Evolutionary conservation across 1,140 invertebrate genomes (phyloP).

Genomic region (Temnothorax nylanderi): DNA sequence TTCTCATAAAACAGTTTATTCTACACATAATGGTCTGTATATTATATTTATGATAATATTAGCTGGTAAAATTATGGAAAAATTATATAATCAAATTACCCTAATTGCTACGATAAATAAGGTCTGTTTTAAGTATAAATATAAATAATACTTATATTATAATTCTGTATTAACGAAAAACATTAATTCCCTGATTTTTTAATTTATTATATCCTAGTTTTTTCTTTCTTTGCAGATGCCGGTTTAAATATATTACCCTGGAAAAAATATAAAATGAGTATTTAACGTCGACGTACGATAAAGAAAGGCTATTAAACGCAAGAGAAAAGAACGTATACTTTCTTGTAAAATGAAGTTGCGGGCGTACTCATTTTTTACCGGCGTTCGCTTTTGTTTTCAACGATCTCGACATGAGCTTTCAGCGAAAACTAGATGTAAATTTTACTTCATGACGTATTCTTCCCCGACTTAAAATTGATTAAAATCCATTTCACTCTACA

Average conservation of each 20-base stretch:
- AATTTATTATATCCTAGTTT: background rate
- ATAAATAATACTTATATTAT: background rate
- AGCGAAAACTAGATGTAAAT: conserved; percentile 53
- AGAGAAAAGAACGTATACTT: conserved; percentile 9
- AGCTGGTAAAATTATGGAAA: background rate
- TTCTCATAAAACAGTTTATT: conserved; percentile 1
- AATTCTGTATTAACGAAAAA: background rate
- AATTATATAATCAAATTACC: background rate
- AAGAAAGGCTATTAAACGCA: conserved; percentile 16
- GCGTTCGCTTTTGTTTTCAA: conserved; percentile 20
- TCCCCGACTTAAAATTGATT: conserved; percentile 50
- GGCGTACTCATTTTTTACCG: conserved; percentile 14
- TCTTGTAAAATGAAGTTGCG: conserved; percentile 16
- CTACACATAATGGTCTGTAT: background rate
- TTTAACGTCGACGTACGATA: conserved; percentile 24
- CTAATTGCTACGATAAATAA: background rate
- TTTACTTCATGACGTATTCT: conserved; percentile 47
- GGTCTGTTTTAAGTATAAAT: background rate
- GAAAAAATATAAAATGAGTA: conserved; percentile 17
- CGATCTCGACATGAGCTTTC: conserved; percentile 49
- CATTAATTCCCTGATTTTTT: background rate
- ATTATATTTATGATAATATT: conserved; percentile 16
- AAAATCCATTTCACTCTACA: conserved; percentile 39
- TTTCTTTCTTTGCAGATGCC: background rate
- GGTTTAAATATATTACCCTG: background rate